These are phyloP conservation scores for Ceratina japonica DNA, from an alignment of 1,140 invertebrate genomes.

Conservation along the genomic window DNA sequence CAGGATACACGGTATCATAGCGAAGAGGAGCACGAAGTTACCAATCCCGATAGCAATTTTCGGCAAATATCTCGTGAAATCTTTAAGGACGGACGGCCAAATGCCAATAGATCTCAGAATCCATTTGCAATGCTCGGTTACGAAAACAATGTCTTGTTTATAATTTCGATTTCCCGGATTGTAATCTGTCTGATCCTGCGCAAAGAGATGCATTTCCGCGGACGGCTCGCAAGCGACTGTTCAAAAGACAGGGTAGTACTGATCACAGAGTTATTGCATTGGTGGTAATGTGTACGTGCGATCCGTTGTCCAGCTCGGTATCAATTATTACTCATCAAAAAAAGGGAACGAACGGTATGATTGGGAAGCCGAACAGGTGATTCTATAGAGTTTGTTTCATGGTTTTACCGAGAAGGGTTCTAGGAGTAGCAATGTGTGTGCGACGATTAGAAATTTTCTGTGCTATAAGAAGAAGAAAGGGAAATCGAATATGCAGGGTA, in stretches of 20 bases:
- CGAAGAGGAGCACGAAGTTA: background rate
- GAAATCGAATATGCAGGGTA: too few relatives aligned
- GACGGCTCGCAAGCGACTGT: background rate
- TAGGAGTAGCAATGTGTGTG: too few relatives aligned
- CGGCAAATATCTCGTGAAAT: background rate
- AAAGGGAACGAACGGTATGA: background rate
- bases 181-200: background rate
- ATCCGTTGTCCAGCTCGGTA: background rate
- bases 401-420: too few relatives aligned
- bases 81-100: background rate
- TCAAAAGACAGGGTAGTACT: background rate
- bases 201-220: background rate
- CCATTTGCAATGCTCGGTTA: background rate
- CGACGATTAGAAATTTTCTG: too few relatives aligned
- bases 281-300: background rate
- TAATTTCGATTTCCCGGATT: background rate
- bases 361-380: background rate
- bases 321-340: background rate
- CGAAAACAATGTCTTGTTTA: background rate
- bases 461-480: too few relatives aligned
- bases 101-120: background rate
- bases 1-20: background rate
- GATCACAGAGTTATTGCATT: background rate
- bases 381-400: too few relatives aligned
- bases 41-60: background rate